Percentiles rank a stretch among this genome's conserved stretches.
phyloP scores from a whole-genome alignment of 2,888 invertebrate species.

The Drepana falcataria region DNA sequence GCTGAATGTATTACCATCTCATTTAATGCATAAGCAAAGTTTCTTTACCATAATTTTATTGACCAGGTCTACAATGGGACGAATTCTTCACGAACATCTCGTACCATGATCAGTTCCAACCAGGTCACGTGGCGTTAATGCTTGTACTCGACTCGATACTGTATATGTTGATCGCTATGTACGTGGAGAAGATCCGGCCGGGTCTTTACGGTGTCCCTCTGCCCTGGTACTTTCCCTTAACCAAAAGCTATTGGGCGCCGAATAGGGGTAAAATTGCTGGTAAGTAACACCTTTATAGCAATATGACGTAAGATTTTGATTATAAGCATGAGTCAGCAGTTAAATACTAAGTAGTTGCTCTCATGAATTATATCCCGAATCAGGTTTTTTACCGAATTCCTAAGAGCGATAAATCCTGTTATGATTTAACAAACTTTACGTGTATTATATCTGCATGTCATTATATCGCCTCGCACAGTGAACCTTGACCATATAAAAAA shows the following conservation, averaged over 20 bases:
- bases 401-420: background rate
- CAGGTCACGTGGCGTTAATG: slow-evolving; percentile 85
- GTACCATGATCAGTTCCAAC: slow-evolving; percentile 84
- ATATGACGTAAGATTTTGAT: too few relatives aligned
- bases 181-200: slow-evolving; percentile 91
- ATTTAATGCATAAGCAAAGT: too few relatives aligned
- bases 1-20: too few relatives aligned
- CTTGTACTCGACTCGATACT: slow-evolving; percentile 84
- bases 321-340: too few relatives aligned
- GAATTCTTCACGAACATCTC: slow-evolving; percentile 82
- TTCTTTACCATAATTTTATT: background rate
- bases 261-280: slow-evolving; percentile 50
- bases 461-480: background rate
- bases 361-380: background rate
- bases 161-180: slow-evolving; percentile 88
- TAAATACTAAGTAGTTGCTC: too few relatives aligned
- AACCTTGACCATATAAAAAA: background rate
- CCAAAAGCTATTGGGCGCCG: slow-evolving; percentile 77
- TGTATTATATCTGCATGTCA: slow-evolving; percentile 6
- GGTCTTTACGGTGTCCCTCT: slow-evolving; percentile 91
- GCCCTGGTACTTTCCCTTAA: slow-evolving; percentile 90
- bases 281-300: slow-evolving; percentile 21
- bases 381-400: background rate
- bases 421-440: background rate
- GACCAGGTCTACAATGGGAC: slow-evolving; percentile 80